Evolutionary conservation across 64 coral and sea anemone genomes (phyloP), one percentile per base, ranked within the genome.

Genomic region (Trachythela sp.): DNA sequence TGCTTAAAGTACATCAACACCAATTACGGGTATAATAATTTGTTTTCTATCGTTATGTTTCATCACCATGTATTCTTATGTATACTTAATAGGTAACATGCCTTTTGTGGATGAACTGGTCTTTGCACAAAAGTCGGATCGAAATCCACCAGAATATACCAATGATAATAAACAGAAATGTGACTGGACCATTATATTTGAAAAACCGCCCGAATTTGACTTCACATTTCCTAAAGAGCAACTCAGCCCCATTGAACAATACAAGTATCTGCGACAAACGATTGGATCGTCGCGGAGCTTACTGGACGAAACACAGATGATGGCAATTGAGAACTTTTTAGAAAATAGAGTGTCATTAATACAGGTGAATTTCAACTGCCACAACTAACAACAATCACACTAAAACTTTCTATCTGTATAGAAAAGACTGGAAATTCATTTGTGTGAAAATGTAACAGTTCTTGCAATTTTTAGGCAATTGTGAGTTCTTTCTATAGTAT

Each of bases 241-340:
- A 50, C 71, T 89, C 13, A 54, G 70, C 39, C 89, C 91, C 8
- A 14, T 93, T 0, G 67, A 71, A 13, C 91, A 93, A 13, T 93
- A 93, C 17, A 72, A 70, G 10, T 9, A 85, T 20, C 59, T 75
- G 48, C 75, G 39, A 24, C 13, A 49, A 18, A 71, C 31, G 20
- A 1, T n/a, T 34, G n/a, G 27, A 14, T 48, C 42, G 11, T 6
- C 42, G 11, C 4, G 11, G 11, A 68, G 77, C 15, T 84, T 64
- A 52, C 70, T 97, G 9, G 95, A 97, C 87, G 90, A 94, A 29
- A 94, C 92, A 15, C 95, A 97, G 76, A 87, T 97, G 59, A 72
- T 70, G 27, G 92, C 92, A 68, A 87, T 97, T 24, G 88, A 94
- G 41, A 33, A 90, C 48, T 92, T 88, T 18, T 77, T 97, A 33